phyloP scores from a whole-genome alignment of 2,888 invertebrate genomes.

The Aromia moschata region DNA sequence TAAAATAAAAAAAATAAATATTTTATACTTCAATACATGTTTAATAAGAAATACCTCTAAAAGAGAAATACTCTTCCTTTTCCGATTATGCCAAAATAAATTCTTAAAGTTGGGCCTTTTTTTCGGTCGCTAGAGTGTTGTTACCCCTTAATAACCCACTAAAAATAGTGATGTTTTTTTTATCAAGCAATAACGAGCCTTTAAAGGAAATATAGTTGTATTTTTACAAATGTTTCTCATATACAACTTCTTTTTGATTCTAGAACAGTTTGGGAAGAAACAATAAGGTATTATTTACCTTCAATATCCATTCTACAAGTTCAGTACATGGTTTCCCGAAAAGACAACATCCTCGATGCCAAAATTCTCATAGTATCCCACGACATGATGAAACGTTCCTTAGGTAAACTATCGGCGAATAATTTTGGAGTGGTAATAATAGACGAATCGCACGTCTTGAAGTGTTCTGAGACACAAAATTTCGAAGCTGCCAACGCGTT shows the following conservation, averaged over 20 bases:
- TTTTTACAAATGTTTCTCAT: too few relatives aligned
- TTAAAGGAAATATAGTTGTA: too few relatives aligned
- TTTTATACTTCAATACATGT: too few relatives aligned
- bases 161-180: too few relatives aligned
- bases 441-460: slow-evolving; percentile 94
- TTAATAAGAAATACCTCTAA: too few relatives aligned
- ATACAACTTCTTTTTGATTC: slow-evolving; percentile 26
- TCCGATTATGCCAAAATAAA: too few relatives aligned
- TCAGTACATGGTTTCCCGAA: slow-evolving; percentile 72
- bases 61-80: too few relatives aligned
- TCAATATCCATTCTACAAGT: slow-evolving; percentile 77
- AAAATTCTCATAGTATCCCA: slow-evolving; percentile 88
- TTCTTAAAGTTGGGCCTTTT: too few relatives aligned
- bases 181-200: too few relatives aligned
- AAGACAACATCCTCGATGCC: slow-evolving; percentile 74
- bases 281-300: slow-evolving; percentile 79
- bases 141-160: too few relatives aligned
- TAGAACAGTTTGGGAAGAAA: slow-evolving; percentile 84
- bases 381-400: slow-evolving; percentile 78
- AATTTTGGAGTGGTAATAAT: slow-evolving; percentile 81
- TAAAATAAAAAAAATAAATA: too few relatives aligned
- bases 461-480: slow-evolving; percentile 83
- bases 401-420: slow-evolving; percentile 67
- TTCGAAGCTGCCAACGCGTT: slow-evolving; percentile 72
- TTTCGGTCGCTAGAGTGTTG: too few relatives aligned